Evolutionary conservation across 2,888 invertebrate species (phyloP).

Genomic region (Leucophenga maculata): DNA sequence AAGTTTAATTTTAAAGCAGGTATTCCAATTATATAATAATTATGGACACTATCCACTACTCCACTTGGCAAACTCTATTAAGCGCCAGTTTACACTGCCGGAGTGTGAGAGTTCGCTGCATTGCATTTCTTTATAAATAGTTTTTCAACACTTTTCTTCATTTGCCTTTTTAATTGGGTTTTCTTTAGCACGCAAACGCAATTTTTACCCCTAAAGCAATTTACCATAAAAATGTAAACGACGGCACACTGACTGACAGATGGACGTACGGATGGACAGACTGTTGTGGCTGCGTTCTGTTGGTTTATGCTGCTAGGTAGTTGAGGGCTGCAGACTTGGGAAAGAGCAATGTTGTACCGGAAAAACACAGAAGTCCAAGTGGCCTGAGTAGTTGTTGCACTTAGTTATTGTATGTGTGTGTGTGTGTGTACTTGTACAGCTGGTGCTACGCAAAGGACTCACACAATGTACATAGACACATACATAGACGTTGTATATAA

Average conservation of each 20-base stretch:
- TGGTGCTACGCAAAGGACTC: neutral
- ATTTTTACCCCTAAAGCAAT: conserved; percentile 19
- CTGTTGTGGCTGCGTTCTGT: neutral
- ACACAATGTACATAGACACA: neutral
- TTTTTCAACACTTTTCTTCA: conserved; percentile 24
- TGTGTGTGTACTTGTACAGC: neutral
- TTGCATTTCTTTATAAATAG: conserved; percentile 20
- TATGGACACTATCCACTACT: no score
- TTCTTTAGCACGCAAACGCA: conserved; percentile 20
- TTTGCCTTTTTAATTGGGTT: conserved; percentile 26
- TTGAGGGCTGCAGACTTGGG: no score
- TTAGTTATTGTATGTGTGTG: neutral
- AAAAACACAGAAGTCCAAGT: no score
- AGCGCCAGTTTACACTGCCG: no score
- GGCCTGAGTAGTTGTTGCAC: no score
- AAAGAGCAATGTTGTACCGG: no score
- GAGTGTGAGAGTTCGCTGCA: neutral
- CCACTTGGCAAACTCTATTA: no score
- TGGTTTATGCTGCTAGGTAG: neutral
- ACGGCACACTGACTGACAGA: neutral
- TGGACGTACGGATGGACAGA: neutral
- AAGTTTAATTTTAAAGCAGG: no score
- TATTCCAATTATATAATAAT: no score
- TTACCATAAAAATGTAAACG: conserved; percentile 20
- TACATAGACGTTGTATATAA: neutral